Base-by-base conservation (phyloP, 1,140 invertebrate species). In the Panonychus citri region DNA sequence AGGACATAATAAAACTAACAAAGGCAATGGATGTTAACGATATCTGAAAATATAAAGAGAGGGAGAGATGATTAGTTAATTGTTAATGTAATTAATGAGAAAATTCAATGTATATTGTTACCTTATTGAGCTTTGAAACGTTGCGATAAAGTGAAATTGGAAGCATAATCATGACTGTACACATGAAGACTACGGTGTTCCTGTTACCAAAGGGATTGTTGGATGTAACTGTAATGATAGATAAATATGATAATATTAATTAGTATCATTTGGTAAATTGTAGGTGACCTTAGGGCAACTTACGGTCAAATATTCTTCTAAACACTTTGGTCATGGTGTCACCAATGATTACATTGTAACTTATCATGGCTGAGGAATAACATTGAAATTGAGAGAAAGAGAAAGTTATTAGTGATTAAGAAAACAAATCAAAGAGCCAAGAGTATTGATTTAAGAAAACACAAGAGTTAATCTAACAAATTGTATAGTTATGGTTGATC, bases 341-440 rank as follows among this genome's bases (percentile, higher is more conserved):
- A 28, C 84, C 85, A 24, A 88, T 84, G 30, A 88, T 85, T 5
- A 88, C 79, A 67, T 89, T 88, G 67, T 89, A 88, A 49, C 83
- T 85, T 30, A 87, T 81, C 83, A 88, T 88, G 1, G 85, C 84
- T 86, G 71, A 34, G 30, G 30, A 34, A 34, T 7, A 34, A 12
- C 1, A 27, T 75, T 76, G 68, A 63, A 58, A 55, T 19, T 21
- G 7, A 46, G 13, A 46, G 1, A 46, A 46, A 46, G 17, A 46
- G n/a, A 46, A n/a, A n/a, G n/a, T n/a, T n/a, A n/a, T n/a, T n/a
- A n/a, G n/a, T n/a, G n/a, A n/a, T n/a, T n/a, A n/a, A n/a, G n/a
- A n/a, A n/a, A n/a, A n/a, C n/a, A n/a, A n/a, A n/a, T n/a, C n/a
- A n/a, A n/a, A n/a, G n/a, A n/a, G n/a, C n/a, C n/a, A n/a, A n/a